Evolutionary conservation across 1,140 invertebrate genomes (phyloP), one percentile per base, ranked within the genome.

Genomic region (Thaumetopoea pityocampa): DNA sequence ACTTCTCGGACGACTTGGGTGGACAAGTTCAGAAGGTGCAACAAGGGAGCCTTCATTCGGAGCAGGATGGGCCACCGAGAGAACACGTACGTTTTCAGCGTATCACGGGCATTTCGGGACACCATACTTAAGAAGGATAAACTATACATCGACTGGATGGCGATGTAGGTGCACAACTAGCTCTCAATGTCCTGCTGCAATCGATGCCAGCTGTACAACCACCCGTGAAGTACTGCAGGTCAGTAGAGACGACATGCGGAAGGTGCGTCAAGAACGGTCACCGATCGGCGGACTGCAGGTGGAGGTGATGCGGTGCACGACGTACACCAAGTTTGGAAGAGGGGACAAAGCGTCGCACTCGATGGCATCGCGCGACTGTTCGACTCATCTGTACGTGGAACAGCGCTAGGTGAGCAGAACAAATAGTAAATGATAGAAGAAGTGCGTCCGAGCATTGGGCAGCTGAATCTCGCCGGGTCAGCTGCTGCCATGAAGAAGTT

Each of bases 131-230:
- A n/a, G 1, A 1, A 18, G 3, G 48, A 34, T 1, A 10, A 5
- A 2, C 17, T 46, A 2, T 50, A 37, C 24, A 24, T 57, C 5
- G 52, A 41, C 0, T 56, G 52, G 61, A 34, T 49, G 5, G 35
- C 6, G 5, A 24, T 10, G 0, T 27, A 49, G 7, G 45, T 52
- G 0, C 33, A 15, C 7, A 55, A 64, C 20, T 33, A 41, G 5
- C 14, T 59, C 0, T 3, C 27, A 4, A 28, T 36, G 2, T 56
- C 55, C 6, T 65, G 56, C 33, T 60, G 56, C 26, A 43, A 7
- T 2, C 54, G 49, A 27, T 60, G 59, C 40, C 59, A 67, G 9
- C 47, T 47, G 11, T 63, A 56, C 8, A 58, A 55, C 2, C 63
- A 62, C 45, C 50, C 51, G 63, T 43, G 9, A 59, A 56, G 10